These are phyloP conservation scores for Pteronotus mesoamericanus DNA, from an alignment of 2,797 vertebrate genomes.

Conservation along the genomic window DNA sequence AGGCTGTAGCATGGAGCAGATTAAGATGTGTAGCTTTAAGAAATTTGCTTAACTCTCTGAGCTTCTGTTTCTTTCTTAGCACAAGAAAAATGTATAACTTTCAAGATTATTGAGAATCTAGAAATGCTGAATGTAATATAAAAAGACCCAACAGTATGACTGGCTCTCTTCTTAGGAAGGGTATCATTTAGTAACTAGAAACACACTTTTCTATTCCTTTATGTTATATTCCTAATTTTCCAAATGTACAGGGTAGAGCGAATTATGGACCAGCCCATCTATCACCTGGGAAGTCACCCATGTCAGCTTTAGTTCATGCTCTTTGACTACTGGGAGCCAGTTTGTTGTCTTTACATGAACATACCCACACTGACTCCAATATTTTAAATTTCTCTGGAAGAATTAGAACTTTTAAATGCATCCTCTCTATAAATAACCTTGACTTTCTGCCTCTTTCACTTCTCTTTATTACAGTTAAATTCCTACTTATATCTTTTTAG, in stretches of 20 bases:
- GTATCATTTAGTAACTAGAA: background rate
- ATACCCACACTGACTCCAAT: background rate
- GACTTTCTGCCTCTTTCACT: constrained; percentile 10
- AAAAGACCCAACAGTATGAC: background rate
- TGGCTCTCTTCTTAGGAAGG: background rate
- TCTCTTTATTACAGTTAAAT: background rate
- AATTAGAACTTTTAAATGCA: background rate
- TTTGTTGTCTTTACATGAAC: background rate
- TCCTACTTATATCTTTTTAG: background rate
- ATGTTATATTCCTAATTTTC: background rate
- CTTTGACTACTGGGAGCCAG: background rate
- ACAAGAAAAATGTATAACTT: background rate
- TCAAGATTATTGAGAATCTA: background rate
- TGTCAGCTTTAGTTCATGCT: background rate
- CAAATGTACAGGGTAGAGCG: background rate
- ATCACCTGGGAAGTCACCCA: background rate
- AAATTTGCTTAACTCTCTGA: background rate
- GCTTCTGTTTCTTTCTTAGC: background rate
- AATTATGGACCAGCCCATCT: background rate
- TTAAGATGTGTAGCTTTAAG: background rate
- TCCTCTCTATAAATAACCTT: background rate
- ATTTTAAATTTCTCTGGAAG: background rate
- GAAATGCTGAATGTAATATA: background rate
- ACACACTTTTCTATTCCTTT: background rate
- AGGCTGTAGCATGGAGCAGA: background rate